These are phyloP conservation scores for Eutolmus rufibarbis DNA, from an alignment of 2,888 invertebrate species.

Conservation along the genomic window DNA sequence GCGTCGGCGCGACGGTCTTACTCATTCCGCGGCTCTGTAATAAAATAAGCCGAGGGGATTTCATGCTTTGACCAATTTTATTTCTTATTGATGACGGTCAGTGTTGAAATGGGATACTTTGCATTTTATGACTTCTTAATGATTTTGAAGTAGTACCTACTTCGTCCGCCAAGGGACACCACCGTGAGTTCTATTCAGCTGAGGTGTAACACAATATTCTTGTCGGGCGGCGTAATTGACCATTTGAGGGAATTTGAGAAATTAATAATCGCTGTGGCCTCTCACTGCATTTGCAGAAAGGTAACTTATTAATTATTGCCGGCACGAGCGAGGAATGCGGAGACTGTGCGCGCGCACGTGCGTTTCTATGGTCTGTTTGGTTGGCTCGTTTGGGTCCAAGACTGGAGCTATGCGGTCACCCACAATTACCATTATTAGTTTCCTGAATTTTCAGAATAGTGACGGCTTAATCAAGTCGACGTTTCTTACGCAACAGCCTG, in stretches of 20 bases:
- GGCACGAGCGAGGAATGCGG: neutral
- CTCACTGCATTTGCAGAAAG: neutral
- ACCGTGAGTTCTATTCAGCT: neutral
- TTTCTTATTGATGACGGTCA: constrained; percentile 19
- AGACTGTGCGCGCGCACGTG: neutral
- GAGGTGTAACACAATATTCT: constrained; percentile 4
- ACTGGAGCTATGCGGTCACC: neutral
- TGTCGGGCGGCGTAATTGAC: neutral
- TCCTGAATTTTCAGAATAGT: neutral
- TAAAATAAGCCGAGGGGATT: neutral
- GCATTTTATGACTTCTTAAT: neutral
- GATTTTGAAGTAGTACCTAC: neutral
- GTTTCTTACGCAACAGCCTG: neutral
- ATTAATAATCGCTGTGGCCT: neutral
- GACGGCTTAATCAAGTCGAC: constrained; percentile 2
- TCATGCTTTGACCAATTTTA: neutral
- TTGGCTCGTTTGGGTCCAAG: neutral
- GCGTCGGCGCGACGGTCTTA: neutral
- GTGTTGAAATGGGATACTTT: neutral
- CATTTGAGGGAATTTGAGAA: neutral
- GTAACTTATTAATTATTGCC: neutral
- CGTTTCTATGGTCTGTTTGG: neutral
- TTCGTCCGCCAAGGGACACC: neutral
- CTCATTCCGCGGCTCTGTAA: neutral
- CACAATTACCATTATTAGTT: constrained; percentile 1